Conservation (phyloP, 2,113 vertebrate genomes). For the human (Homo sapiens) region DNA sequence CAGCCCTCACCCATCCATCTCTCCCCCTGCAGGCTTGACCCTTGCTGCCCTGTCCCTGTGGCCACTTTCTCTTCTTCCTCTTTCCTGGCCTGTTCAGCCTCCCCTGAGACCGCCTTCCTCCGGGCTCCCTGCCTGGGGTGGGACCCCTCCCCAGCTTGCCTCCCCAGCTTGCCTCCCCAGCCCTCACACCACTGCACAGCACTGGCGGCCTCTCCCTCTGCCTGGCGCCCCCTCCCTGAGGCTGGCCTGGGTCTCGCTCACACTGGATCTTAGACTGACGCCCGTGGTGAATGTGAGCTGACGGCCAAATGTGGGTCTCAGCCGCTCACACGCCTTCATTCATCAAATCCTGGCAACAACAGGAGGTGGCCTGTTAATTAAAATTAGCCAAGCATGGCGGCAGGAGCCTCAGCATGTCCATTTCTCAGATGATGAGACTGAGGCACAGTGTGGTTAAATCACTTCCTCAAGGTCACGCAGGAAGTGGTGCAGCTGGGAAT, state of each 20-base stretch:
- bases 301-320: not conserved
- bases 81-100: not conserved
- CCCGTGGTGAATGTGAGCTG: not conserved
- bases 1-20: not conserved
- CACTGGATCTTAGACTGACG: not conserved
- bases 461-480: not conserved
- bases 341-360: not conserved
- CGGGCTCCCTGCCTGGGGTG: not conserved
- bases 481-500: not conserved
- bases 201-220: not conserved
- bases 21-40: not conserved
- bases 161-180: too few relatives aligned
- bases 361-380: not conserved
- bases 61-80: not conserved
- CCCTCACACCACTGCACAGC: not conserved
- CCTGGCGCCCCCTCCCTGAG: not conserved
- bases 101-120: not conserved
- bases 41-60: not conserved
- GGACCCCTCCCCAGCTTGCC: not conserved
- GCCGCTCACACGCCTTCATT: rapidly evolving
- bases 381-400: too few relatives aligned
- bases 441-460: not conserved
- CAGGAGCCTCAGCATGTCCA: not conserved
- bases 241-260: not conserved
- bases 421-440: not conserved